phyloP scores from a whole-genome alignment of 2,888 invertebrate genomes.

The Drosophila neutralis region DNA sequence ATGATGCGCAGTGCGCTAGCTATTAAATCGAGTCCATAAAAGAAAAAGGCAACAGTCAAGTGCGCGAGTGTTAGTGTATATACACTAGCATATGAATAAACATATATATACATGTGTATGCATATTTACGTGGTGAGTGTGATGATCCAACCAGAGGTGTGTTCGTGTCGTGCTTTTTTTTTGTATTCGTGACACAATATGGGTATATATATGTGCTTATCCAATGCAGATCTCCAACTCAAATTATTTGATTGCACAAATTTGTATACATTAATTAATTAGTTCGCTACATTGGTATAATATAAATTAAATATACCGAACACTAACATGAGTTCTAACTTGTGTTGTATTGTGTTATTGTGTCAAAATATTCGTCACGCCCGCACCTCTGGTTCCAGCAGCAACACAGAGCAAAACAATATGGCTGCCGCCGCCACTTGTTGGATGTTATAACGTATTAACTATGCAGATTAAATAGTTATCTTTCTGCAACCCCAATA shows the following conservation, averaged over 20 bases:
- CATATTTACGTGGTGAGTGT: conserved; percentile 56
- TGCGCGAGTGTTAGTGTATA: conserved; percentile 56
- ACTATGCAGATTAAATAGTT: conserved; percentile 36
- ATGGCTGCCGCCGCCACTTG: conserved; percentile 84
- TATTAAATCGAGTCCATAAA: conserved; percentile 45
- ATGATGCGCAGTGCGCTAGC: conserved; percentile 55
- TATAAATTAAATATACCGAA: conserved; percentile 5
- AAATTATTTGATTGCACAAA: not conserved
- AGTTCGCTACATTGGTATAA: not conserved
- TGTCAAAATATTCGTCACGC: conserved; percentile 53
- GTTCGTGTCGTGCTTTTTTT: conserved; percentile 54
- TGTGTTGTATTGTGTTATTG: conserved; percentile 26
- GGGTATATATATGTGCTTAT: conserved; percentile 4
- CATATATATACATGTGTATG: conserved; percentile 40
- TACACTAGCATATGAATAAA: conserved; percentile 47
- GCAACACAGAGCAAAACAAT: conserved; percentile 74
- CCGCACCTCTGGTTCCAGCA: conserved; percentile 52
- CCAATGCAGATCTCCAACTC: conserved; percentile 1
- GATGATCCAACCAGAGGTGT: conserved; percentile 61
- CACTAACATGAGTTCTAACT: conserved; percentile 14
- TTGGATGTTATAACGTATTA: conserved; percentile 75
- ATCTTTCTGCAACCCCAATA: conserved; percentile 2
- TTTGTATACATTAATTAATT: not conserved
- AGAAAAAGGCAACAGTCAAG: conserved; percentile 51
- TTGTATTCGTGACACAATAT: conserved; percentile 50